Conservation (phyloP, 2,888 invertebrate genomes). For the Hetaerina titia region DNA sequence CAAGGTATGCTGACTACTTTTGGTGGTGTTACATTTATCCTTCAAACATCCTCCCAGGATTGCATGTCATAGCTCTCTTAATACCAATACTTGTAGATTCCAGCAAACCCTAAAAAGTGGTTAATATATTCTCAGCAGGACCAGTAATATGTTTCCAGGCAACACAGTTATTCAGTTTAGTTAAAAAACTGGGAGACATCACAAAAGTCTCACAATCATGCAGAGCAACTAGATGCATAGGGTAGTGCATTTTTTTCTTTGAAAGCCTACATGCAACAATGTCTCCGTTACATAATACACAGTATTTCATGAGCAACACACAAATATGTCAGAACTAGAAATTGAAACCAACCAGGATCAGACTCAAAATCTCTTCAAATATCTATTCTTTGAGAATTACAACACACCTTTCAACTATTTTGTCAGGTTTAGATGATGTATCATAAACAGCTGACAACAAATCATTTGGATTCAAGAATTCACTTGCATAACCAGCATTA, state of each 20-base stretch:
- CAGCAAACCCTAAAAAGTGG: background rate
- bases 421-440: background rate
- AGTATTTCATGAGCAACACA: background rate
- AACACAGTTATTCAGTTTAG: background rate
- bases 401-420: background rate
- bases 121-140: background rate
- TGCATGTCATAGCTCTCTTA: background rate
- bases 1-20: background rate
- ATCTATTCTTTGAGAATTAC: background rate
- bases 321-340: background rate
- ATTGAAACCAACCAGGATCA: background rate
- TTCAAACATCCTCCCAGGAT: background rate
- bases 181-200: background rate
- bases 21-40: background rate
- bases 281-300: background rate
- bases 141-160: background rate
- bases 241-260: background rate
- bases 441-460: background rate
- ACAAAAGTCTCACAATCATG: background rate
- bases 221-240: background rate
- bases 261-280: background rate
- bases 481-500: background rate
- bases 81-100: background rate
- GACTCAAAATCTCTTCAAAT: background rate
- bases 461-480: background rate